Evolutionary conservation across 2,113 vertebrate species (phyloP).

Genomic region (Semnornis frantzii): DNA sequence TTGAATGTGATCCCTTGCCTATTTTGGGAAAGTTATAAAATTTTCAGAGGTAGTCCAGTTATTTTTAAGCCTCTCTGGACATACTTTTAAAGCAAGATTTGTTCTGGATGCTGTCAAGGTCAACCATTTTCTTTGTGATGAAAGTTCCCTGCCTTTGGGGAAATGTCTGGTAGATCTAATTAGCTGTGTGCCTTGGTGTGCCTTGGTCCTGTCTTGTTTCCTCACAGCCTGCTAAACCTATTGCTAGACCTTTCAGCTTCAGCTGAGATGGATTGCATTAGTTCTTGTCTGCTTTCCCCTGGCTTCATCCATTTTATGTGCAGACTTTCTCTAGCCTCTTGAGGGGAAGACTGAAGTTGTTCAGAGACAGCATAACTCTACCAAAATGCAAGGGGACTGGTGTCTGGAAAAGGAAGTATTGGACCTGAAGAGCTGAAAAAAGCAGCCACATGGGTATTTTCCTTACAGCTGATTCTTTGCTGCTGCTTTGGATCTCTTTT

Average conservation of each 20-base stretch:
- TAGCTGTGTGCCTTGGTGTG: constrained; percentile 19
- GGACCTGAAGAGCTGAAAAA: background rate
- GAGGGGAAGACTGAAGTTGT: background rate
- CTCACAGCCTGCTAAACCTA: constrained; percentile 2
- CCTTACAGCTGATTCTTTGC: background rate
- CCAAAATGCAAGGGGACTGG: background rate
- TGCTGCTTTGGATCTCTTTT: background rate
- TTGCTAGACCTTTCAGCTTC: background rate
- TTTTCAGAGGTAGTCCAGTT: constrained; percentile 62
- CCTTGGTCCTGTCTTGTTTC: constrained; percentile 12
- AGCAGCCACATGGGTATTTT: background rate
- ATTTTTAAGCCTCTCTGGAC: constrained; percentile 60
- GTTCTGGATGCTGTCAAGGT: constrained; percentile 59
- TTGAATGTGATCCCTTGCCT: constrained; percentile 41
- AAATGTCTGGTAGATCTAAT: constrained; percentile 42
- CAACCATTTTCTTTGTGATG: background rate
- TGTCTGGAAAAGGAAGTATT: background rate
- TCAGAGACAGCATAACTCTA: background rate
- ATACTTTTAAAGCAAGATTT: constrained; percentile 25
- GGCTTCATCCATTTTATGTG: background rate
- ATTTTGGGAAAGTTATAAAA: constrained; percentile 55
- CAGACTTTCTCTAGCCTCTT: background rate
- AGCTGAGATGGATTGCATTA: background rate
- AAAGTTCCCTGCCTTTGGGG: constrained; percentile 17
- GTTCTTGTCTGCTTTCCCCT: background rate